phyloP scores from a whole-genome alignment of 2,797 vertebrate species.

The Sebastes oblongus region DNA sequence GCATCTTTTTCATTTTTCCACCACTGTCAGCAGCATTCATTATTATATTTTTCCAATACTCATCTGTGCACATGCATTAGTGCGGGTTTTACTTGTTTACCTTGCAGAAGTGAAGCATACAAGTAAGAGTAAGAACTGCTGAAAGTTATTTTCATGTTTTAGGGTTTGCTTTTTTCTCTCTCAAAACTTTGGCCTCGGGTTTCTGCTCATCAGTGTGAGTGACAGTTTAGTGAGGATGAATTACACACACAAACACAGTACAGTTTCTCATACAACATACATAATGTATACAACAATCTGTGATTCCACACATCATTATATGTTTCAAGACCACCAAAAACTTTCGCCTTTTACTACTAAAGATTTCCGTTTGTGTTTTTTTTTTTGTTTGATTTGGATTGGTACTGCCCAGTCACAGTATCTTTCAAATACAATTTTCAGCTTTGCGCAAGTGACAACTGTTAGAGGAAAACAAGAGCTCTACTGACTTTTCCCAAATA shows the following conservation, averaged over 20 bases:
- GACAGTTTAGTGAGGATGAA: background rate
- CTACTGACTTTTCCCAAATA: slow-evolving; percentile 99
- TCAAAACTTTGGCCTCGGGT: background rate
- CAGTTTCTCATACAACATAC: background rate
- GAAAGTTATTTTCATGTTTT: background rate
- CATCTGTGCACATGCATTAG: background rate
- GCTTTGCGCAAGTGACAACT: slow-evolving; percentile 91
- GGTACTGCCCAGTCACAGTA: slow-evolving; percentile 62
- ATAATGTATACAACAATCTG: background rate
- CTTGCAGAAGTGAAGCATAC: background rate
- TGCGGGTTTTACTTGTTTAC: slow-evolving; percentile 5
- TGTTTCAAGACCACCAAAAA: slow-evolving; percentile 39
- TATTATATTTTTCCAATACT: background rate
- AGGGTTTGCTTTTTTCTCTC: background rate
- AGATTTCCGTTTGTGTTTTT: slow-evolving; percentile 87
- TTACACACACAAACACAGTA: background rate
- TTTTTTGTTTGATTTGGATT: slow-evolving; percentile 40
- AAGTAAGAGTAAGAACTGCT: background rate
- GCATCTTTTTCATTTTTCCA: background rate
- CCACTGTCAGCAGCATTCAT: background rate
- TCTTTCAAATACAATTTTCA: slow-evolving; percentile 71
- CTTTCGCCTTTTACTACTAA: slow-evolving; percentile 90
- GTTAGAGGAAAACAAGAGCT: slow-evolving; percentile 86
- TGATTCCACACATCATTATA: background rate
- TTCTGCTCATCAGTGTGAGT: background rate